phyloP scores from a whole-genome alignment of 2,797 vertebrate species.

The Urocyon cinereoargenteus region DNA sequence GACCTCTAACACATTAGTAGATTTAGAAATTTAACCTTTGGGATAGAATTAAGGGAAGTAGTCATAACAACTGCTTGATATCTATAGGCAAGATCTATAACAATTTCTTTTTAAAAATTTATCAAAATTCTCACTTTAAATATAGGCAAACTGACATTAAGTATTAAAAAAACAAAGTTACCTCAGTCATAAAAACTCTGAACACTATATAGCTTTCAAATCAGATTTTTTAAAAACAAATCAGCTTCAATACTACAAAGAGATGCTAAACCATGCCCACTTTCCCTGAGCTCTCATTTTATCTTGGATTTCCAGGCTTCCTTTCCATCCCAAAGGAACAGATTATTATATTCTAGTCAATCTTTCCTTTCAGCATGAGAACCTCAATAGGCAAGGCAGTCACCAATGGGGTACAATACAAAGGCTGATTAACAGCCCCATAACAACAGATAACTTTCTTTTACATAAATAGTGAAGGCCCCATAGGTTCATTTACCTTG shows the following conservation, averaged over 20 bases:
- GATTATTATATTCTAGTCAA: background rate
- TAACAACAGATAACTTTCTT: conserved; percentile 49
- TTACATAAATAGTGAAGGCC: background rate
- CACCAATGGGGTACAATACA: background rate
- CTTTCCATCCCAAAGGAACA: background rate
- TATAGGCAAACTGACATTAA: background rate
- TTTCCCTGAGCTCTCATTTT: background rate
- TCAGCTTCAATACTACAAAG: background rate
- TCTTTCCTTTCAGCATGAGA: conserved; percentile 31
- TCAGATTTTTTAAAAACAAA: background rate
- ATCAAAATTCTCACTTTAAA: conserved; percentile 23
- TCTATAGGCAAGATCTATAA: background rate
- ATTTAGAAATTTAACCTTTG: conserved; percentile 18
- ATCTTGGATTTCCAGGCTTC: background rate
- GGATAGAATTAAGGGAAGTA: background rate
- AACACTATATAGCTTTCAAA: conserved; percentile 22
- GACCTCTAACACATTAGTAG: background rate
- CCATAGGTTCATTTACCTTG: background rate
- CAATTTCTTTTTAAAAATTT: conserved; percentile 21
- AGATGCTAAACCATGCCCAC: background rate
- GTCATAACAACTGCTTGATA: background rate
- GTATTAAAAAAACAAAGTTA: background rate
- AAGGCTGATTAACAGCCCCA: background rate
- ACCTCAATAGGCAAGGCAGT: background rate
- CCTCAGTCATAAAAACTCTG: background rate